Evolutionary conservation across 2,888 invertebrate genomes (phyloP), one percentile per base, ranked within the genome.

Genomic region (Coenonympha arcania): DNA sequence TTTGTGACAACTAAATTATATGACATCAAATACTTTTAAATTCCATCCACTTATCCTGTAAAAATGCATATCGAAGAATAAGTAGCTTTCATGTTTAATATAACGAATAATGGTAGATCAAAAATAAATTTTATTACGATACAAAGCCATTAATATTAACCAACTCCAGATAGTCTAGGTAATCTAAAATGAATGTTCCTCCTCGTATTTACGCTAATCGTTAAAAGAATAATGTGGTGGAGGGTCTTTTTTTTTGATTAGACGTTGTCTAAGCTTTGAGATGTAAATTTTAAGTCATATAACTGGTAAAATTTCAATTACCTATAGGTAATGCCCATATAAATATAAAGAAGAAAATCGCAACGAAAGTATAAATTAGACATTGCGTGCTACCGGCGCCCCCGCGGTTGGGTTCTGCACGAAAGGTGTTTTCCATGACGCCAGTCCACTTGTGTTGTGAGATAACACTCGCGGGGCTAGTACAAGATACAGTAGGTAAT

Each of bases 371-470:
- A 63, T 64, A 61, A 61, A 62, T 63, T 60, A 59, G 57, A 60
- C 64, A 66, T 79, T 76, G 81, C 79, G 81, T 80, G 82, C 68
- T n/a, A n/a, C n/a, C n/a, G n/a, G n/a, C 66, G 70, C 64, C 61
- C 60, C 61, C 64, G 60, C 64, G 68, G 77, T 70, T 73, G 69
- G 70, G 68, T 68, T 79, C 75, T 69, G 72, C 80, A 76, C 79
- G 76, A 72, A 68, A 70, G 68, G 70, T 63, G 68, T 69, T 67
- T 66, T 73, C 50, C 40, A 47, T 50, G 33, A 42, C 47, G 43
- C 49, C 49, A 50, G 28, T 50, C 50, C 33, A 44, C 40, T 47
- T 28, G 43, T 75, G 79, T 78, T 76, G 76, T 79, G 76, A 75
- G 58, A 57, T 58, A 52, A 56, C 52, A 56, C 58, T 56, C 50